A percentile compares a stretch with the other conserved stretches of the same genome.
Evolutionary conservation across 2,888 invertebrate species (phyloP).

Genomic region (Anthrax anthrax): DNA sequence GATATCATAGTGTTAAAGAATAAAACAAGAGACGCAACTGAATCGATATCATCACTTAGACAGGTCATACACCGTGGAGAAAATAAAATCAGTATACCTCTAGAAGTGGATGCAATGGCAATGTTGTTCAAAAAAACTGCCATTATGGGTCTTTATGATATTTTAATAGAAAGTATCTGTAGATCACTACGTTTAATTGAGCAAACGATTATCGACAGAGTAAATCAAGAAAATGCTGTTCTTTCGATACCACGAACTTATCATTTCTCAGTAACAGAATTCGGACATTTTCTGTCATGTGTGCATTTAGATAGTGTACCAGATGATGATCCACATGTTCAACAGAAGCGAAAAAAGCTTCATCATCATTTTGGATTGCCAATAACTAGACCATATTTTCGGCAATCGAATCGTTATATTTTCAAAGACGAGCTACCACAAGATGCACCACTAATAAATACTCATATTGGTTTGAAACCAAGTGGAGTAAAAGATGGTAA

Average conservation of each 20-base stretch:
- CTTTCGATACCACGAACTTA: slow-evolving; percentile 36
- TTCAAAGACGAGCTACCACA: slow-evolving; percentile 36
- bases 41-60: slow-evolving; percentile 4
- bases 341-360: slow-evolving; percentile 42
- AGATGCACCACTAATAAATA: slow-evolving; percentile 47
- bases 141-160: slow-evolving; percentile 48
- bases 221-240: slow-evolving; percentile 2
- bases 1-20: slow-evolving; percentile 27
- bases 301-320: slow-evolving; percentile 50
- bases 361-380: slow-evolving; percentile 60
- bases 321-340: slow-evolving; percentile 54
- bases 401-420: slow-evolving; percentile 50
- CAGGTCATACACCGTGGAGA: neutral
- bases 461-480: slow-evolving; percentile 44
- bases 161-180: slow-evolving; percentile 60
- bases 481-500: slow-evolving; percentile 36
- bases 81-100: slow-evolving; percentile 35
- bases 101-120: slow-evolving; percentile 56
- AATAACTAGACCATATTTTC: slow-evolving; percentile 55
- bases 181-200: slow-evolving; percentile 53
- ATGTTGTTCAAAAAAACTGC: slow-evolving; percentile 52
- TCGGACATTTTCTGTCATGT: slow-evolving; percentile 64
- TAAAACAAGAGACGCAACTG: slow-evolving; percentile 22
- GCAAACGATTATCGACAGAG: slow-evolving; percentile 39
- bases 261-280: slow-evolving; percentile 57